Evolutionary conservation across 1,140 invertebrate genomes (phyloP), one percentile per base, ranked within the genome.

Genomic region (Drosophila rufa): DNA sequence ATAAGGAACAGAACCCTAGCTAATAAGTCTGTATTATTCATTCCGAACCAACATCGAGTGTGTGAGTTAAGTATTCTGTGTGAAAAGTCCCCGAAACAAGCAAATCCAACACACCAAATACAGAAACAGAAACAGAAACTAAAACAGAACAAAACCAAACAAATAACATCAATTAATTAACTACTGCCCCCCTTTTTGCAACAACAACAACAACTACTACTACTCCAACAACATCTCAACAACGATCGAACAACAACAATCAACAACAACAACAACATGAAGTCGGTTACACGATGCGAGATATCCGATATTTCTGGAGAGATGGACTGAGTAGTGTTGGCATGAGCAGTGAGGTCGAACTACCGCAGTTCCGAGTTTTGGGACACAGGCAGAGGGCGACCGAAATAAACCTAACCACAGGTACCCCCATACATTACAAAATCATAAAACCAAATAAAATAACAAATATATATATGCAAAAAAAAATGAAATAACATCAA

Each of bases 201-300:
- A 78, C 45, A 70, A 77, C 76, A 71, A 79, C 66, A 47, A 71
- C 77, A 33, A 80, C 70, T 22, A 76, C 75, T 36, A 50, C 60
- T 15, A 65, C 69, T n/a, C 33, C 60, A 43, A 68, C 75, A 47
- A 67, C 69, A n/a, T 65, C 74, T 33, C 30, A 33, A 58, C 61
- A 55, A 55, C 51, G 43, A 50, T 62, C 27, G 64, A 56, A 65
- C 77, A 40, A 81, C 79, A 58, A 80, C 74, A 62, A 82, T 53
- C 17, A 65, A 57, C 82, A 68, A 66, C 22, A 25, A 25, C 77
- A 47, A 78, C 73, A 75, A 62, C 66, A 82, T 80, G 93, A 93
- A 97, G 97, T 98, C 96, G 98, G 98, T 95, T 99, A 98, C 96
- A 98, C 97, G 95, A 98, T 98, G 96, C 96, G 96, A 95, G 98